Evolutionary conservation across 2,888 invertebrate genomes (phyloP), one percentile per base, ranked within the genome.

Genomic region (Pasiphila rectangulata): DNA sequence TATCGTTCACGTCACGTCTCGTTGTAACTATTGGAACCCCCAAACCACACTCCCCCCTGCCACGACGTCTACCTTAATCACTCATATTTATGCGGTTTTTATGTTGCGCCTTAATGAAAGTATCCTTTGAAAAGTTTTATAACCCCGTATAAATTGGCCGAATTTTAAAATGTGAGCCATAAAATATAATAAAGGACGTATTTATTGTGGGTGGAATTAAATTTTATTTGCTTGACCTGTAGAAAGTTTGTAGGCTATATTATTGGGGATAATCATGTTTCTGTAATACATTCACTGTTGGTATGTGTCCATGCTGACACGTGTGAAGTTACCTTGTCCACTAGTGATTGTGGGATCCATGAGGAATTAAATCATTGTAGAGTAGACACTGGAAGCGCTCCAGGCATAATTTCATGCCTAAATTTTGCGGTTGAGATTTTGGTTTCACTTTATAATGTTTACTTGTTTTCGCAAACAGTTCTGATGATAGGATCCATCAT

Each of bases 81-180:
- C 74, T 80, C 76, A 75, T 72, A 76, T 83, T 84, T 83, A 84
- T 83, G 76, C 67, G 72, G 64, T 64, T 79, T 83, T 84, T 83
- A 83, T 76, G 73, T 69, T 46, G 41, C 45, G 62, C 72, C 63
- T 67, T 79, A 79, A 79, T 79, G 71, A 78, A 79, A 77, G 69
- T 69, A 69, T 70, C 70, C 70, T 72, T 69, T 72, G 44, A 63
- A 64, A 70, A 59, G 62, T 61, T 69, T 70, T 69, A 41, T 52
- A 44, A 44, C 29, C 15, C 41, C 25, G 25, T 45, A 25, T 42
- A 41, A 42, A 54, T 59, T 55, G 51, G 25, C 46, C 51, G 42
- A 35, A 51, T 51, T 59, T 53, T 48, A 41, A 53, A 58, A 50
- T 50, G 48, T 48, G 39, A 46, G 57, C 57, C 61, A 64, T 67